phyloP scores from a whole-genome alignment of 2,113 vertebrate species.

The Numenius arquata region DNA sequence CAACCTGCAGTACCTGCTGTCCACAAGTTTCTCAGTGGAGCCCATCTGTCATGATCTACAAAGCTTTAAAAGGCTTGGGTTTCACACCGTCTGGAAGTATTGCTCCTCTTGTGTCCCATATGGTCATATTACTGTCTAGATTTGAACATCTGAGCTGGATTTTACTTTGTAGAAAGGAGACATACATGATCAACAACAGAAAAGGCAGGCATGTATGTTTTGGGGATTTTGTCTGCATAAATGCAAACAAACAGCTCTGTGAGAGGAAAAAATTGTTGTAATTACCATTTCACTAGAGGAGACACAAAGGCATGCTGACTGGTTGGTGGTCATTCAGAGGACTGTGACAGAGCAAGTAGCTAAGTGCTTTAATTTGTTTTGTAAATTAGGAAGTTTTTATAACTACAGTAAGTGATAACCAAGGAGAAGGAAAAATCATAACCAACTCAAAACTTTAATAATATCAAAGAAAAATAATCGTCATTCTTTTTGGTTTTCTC shows the following conservation, averaged over 20 bases:
- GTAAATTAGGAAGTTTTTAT: background rate
- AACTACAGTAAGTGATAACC: background rate
- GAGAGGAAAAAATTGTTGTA: background rate
- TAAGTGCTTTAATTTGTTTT: background rate
- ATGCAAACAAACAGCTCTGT: background rate
- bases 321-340: background rate
- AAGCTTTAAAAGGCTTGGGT: background rate
- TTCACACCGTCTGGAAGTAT: background rate
- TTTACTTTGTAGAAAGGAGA: background rate
- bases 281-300: background rate
- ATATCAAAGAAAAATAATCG: fast-evolving
- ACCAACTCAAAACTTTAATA: background rate
- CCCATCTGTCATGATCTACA: background rate
- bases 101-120: background rate
- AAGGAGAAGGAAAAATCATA: background rate
- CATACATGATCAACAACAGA: background rate
- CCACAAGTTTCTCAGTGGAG: background rate
- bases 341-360: background rate
- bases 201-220: background rate
- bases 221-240: background rate
- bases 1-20: background rate
- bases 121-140: background rate
- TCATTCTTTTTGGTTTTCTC: background rate
- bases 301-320: background rate
- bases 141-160: background rate